phyloP scores from a whole-genome alignment of 2,113 vertebrate genomes.

The Ctenomys sociabilis region DNA sequence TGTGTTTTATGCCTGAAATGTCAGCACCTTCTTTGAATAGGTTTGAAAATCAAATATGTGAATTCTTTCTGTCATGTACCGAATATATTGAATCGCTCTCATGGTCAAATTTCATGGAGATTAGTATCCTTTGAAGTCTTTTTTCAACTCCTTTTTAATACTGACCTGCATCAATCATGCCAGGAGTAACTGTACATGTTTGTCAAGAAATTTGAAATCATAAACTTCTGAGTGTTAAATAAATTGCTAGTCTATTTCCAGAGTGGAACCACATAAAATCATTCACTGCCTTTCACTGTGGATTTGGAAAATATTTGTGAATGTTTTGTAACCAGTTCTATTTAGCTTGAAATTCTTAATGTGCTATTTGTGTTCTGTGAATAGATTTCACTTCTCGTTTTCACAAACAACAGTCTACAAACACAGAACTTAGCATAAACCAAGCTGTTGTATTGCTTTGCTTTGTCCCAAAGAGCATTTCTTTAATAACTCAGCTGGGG shows the following conservation, averaged over 20 bases:
- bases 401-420: conserved; percentile 53
- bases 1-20: not conserved
- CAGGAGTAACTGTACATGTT: not conserved
- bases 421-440: conserved; percentile 34
- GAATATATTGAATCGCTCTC: not conserved
- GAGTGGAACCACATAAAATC: not conserved
- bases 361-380: conserved; percentile 47
- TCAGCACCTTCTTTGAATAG: not conserved
- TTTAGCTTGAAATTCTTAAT: conserved; percentile 12
- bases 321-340: not conserved
- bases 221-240: not conserved
- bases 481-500: conserved; percentile 81
- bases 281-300: not conserved
- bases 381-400: not conserved
- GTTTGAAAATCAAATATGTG: not conserved
- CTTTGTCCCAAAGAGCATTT: conserved; percentile 65
- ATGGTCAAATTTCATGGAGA: not conserved
- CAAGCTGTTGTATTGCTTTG: conserved; percentile 44
- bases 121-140: conserved; percentile 3
- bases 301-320: not conserved
- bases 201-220: conserved; percentile 35
- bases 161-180: conserved; percentile 12
- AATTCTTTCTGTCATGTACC: not conserved
- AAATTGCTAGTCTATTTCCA: conserved; percentile 35
- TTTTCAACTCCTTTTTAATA: conserved; percentile 14